Conservation (phyloP, 2,888 invertebrate genomes). For the Patella caerulea region DNA sequence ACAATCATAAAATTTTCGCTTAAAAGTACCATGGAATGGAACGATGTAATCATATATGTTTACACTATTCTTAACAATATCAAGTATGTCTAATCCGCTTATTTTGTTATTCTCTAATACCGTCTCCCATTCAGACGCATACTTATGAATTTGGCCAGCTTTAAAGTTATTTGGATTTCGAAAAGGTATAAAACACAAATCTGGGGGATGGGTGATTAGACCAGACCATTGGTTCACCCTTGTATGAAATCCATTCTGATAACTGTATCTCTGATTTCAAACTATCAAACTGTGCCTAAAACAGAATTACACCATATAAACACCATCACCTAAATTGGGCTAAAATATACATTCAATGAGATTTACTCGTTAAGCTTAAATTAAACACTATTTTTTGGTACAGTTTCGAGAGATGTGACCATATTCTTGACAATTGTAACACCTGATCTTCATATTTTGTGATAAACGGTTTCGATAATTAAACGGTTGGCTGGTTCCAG, state of each 20-base stretch:
- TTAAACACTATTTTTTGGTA: no score
- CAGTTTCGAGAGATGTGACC: no score
- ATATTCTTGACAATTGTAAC: no score
- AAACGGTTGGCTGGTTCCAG: no score
- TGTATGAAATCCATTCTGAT: not conserved
- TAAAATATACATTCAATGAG: no score
- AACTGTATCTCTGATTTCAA: no score
- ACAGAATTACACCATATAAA: no score
- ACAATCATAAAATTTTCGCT: conserved; percentile 22
- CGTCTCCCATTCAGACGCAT: conserved; percentile 24
- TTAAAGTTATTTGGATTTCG: conserved; percentile 27
- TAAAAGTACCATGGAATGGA: conserved; percentile 32
- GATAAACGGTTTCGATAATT: no score
- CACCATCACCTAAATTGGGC: no score
- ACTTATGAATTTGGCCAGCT: conserved; percentile 23
- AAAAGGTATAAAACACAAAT: conserved; percentile 20
- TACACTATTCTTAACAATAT: conserved; percentile 10
- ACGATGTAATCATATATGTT: conserved; percentile 7
- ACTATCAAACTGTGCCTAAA: no score
- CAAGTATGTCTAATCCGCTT: not conserved
- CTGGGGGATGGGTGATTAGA: conserved; percentile 17
- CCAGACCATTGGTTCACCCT: conserved; percentile 26
- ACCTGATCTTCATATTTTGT: no score
- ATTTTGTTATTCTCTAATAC: conserved; percentile 14
- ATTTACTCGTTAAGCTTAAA: no score